Evolutionary conservation across 2,113 vertebrate species (phyloP), one percentile per base, ranked within the genome.

Genomic region (Chionis minor): DNA sequence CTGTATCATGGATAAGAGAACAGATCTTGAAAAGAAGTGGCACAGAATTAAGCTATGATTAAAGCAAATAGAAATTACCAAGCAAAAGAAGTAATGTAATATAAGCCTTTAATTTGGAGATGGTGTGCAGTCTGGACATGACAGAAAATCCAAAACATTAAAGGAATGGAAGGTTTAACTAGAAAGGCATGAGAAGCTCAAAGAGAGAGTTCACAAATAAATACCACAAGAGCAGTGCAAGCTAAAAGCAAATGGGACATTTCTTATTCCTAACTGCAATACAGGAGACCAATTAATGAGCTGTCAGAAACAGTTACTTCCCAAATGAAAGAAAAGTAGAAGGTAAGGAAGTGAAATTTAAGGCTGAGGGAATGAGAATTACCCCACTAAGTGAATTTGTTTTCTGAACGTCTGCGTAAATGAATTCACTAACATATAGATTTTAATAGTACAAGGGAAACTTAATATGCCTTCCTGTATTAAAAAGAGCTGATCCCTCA

Each of bases 61-160:
- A 92, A 95, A 94, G 88, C 17, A 91, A 91, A 81, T 35, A 67
- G 69, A 92, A 89, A 92, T 96, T 89, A 84, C 44, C 7, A 55
- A 81, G 79, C 26, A 71, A 83, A 92, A 73, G 51, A 73, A 86
- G 42, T 62, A 61, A 66, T 66, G n/a, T 78, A 83, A 86, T 81
- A 59, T 33, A 86, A 73, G 30, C 32, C 77, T 89, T 81, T 94
- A 84, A 86, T 86, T 89, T 91, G 65, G 63, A 47, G 13, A 63
- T 89, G n/a, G 23, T 67, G 44, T 71, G 65, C 38, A 70, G 35
- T 81, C 63, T 81, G 67, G 91, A 77, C 82, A 67, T 89, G 72
- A 67, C 61, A 91, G 83, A 95, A 95, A 94, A 94, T 86, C n/a
- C 59, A 62, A 77, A 93, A 90, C 75, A 73, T 92, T 83, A 90